Base-by-base conservation (phyloP, 2,888 invertebrate species). In the Venustoraphidia nigricollis region DNA sequence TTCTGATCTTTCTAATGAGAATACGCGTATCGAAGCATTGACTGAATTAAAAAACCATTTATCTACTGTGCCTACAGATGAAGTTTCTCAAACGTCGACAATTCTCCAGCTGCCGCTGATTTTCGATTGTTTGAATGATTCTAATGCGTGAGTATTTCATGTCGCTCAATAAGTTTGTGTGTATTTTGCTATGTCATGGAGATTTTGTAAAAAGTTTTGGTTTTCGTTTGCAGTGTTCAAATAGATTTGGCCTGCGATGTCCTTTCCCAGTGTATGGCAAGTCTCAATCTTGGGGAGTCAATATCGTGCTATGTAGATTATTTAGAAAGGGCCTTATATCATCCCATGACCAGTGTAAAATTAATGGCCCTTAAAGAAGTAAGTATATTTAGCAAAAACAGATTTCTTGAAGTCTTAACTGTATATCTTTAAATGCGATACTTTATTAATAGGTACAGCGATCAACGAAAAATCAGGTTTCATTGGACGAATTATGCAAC, bases 281-380 rank as follows among this genome's bases (percentile, higher is more conserved):
- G 77, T 55, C 67, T 84, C 54, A 69, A 70, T 48, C 64, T 79
- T 43, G 74, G 73, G n/a, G 74, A 77, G 54, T 69, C 77, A 35
- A 66, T 80, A 3, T 71, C 67, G 55, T 70, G 73, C 47, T 79
- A 81, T 58, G 76, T 75, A 14, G 65, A 68, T 34, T 65, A 77
- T 45, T 61, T 83, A 34, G 75, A 77, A 65, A 71, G 74, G 54
- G 71, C 81, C 39, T 65, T 87, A 38, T 66, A 70, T 1, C 81
- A 86, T 63, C 73, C 75, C 10, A 73, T 73, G 54, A 58, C 70
- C n/a, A 70, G 71, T 56, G 79, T 84, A 0, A 75, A 81, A 49
- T 66, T 70, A 51, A 69, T 81, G 56, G 82, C 81, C 17, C 60
- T 85, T 36, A 72, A 75, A 56, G 77, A 80, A 66, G 76, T 85